Percentiles rank a stretch among this genome's conserved stretches.
Evolutionary conservation across 2,888 invertebrate genomes (phyloP).

Genomic region (Prenolepis imparis): DNA sequence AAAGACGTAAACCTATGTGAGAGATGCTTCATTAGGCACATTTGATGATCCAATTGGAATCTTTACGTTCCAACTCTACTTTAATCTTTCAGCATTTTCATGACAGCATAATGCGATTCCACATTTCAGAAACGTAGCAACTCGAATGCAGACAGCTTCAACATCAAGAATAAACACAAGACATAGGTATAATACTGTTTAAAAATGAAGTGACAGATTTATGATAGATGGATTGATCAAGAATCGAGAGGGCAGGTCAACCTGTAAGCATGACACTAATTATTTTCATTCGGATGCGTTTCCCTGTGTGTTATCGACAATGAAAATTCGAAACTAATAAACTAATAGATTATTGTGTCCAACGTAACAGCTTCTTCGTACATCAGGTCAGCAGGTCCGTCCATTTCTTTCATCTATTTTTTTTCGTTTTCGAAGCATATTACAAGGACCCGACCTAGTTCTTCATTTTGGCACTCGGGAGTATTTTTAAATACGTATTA

Average conservation of each 20-base stretch:
- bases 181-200: slow-evolving; percentile 78
- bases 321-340: slow-evolving; percentile 52
- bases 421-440: slow-evolving; percentile 47
- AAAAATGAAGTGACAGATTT: slow-evolving; percentile 58
- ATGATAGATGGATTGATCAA: slow-evolving; percentile 23
- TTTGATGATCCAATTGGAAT: slow-evolving; percentile 52
- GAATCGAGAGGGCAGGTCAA: slow-evolving; percentile 45
- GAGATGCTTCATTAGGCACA: slow-evolving; percentile 70
- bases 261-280: slow-evolving; percentile 54
- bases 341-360: slow-evolving; percentile 54
- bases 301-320: slow-evolving; percentile 54
- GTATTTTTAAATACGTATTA: slow-evolving; percentile 78
- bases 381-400: slow-evolving; percentile 52
- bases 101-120: neutral
- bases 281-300: slow-evolving; percentile 53
- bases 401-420: neutral
- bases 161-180: slow-evolving; percentile 66
- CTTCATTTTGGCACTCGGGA: slow-evolving; percentile 82
- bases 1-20: slow-evolving; percentile 29
- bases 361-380: slow-evolving; percentile 54
- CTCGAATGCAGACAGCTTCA: slow-evolving; percentile 60
- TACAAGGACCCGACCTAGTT: slow-evolving; percentile 62
- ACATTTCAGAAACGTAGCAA: neutral
- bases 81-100: slow-evolving; percentile 13
- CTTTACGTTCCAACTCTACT: slow-evolving; percentile 30